A percentile compares a stretch with the other conserved stretches of the same genome.
phyloP scores from a whole-genome alignment of 2,113 vertebrate genomes.

The Hystrix cristata region DNA sequence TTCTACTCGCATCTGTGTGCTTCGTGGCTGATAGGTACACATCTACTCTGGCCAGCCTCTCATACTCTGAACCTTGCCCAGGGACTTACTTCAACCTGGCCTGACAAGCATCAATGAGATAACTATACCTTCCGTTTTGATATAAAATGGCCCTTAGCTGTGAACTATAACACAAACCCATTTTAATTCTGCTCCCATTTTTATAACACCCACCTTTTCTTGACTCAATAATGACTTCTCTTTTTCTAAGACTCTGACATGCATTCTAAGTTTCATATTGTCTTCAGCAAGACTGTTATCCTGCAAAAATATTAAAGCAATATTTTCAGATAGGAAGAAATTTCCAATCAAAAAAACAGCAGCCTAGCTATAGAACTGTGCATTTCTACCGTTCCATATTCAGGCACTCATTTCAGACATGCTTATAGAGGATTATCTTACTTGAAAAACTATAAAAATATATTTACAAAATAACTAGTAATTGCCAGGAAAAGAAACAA shows the following conservation, averaged over 20 bases:
- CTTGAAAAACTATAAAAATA: constrained; percentile 42
- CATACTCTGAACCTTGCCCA: constrained; percentile 62
- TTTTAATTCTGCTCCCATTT: background rate
- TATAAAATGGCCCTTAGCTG: background rate
- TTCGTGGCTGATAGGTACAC: background rate
- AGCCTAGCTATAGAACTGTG: background rate
- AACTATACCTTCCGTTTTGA: background rate
- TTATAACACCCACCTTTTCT: constrained; percentile 80
- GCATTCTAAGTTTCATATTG: constrained; percentile 89
- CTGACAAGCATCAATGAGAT: background rate
- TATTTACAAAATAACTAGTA: constrained; percentile 52
- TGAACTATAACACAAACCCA: background rate
- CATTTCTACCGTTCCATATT: constrained; percentile 25
- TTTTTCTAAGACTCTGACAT: constrained; percentile 87
- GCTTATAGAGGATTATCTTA: constrained; percentile 8
- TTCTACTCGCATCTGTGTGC: background rate
- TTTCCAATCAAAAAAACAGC: constrained; percentile 45
- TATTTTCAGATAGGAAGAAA: constrained; percentile 70
- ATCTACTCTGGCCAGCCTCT: constrained; percentile 5
- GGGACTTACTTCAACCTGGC: constrained; percentile 49
- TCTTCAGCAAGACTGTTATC: constrained; percentile 84
- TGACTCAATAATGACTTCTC: constrained; percentile 57
- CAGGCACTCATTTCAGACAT: constrained; percentile 28
- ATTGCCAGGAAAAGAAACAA: constrained; percentile 4
- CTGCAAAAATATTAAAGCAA: constrained; percentile 78